Evolutionary conservation across 2,797 vertebrate species (phyloP).

Genomic region (Propithecus perrieri): DNA sequence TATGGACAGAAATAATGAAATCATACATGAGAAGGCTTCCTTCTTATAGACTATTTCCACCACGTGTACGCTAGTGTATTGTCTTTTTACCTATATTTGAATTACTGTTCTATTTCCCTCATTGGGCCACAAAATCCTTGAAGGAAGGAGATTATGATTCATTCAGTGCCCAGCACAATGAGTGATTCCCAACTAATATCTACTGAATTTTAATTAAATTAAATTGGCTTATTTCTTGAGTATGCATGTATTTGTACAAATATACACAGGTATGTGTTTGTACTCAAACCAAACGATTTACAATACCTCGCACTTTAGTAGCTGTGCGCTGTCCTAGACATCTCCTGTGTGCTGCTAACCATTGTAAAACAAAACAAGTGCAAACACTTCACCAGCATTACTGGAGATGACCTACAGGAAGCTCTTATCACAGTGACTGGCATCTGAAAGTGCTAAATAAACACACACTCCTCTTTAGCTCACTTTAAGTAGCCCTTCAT

Average conservation of each 20-base stretch:
- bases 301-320: neutral
- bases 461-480: neutral
- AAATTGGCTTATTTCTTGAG: neutral
- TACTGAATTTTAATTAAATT: neutral
- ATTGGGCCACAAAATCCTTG: neutral
- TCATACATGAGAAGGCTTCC: neutral
- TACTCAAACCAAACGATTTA: neutral
- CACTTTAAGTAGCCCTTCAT: neutral
- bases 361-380: neutral
- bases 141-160: neutral
- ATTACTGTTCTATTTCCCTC: neutral
- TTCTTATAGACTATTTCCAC: neutral
- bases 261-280: neutral
- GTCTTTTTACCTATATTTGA: neutral
- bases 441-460: neutral
- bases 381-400: neutral
- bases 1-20: neutral
- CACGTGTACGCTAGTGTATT: too few species aligned
- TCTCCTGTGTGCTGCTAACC: neutral
- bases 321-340: neutral
- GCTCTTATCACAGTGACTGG: neutral
- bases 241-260: neutral
- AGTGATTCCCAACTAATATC: neutral
- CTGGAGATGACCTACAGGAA: fast-evolving
- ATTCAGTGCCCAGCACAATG: neutral